Percentiles rank a stretch among this genome's conserved stretches.
Evolutionary conservation across 2,113 vertebrate species (phyloP).

Genomic region (Lepus europaeus): DNA sequence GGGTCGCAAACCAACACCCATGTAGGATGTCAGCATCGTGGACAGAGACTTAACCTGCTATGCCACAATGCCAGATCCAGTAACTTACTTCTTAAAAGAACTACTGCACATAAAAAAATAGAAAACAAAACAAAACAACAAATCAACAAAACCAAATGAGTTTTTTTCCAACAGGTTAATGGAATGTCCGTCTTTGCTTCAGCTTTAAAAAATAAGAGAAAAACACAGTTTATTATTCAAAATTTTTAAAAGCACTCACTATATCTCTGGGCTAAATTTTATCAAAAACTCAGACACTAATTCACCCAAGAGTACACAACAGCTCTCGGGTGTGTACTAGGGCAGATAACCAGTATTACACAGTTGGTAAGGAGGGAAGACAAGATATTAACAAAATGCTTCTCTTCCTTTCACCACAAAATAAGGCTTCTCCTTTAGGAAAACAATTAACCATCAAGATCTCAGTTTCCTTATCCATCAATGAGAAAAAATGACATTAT

Average conservation of each 20-base stretch:
- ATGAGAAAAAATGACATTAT: background rate
- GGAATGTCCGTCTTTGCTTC: background rate
- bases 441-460: background rate
- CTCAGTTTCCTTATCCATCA: background rate
- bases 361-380: background rate
- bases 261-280: background rate
- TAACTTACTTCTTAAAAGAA: slow-evolving; percentile 27
- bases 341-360: background rate
- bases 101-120: background rate
- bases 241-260: background rate
- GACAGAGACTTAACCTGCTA: too few relatives aligned
- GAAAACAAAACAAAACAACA: slow-evolving; percentile 25
- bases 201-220: slow-evolving; percentile 25
- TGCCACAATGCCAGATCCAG: background rate
- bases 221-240: slow-evolving; percentile 22
- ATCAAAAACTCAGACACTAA: background rate
- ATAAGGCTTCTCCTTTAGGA: background rate
- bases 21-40: too few relatives aligned
- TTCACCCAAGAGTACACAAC: background rate
- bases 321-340: background rate
- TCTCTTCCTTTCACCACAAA: background rate
- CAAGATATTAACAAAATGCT: slow-evolving; percentile 7
- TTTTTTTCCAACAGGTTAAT: background rate
- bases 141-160: background rate
- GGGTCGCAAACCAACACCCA: too few relatives aligned